These are phyloP conservation scores for Syritta pipiens DNA, from an alignment of 2,888 invertebrate genomes.

Conservation along the genomic window DNA sequence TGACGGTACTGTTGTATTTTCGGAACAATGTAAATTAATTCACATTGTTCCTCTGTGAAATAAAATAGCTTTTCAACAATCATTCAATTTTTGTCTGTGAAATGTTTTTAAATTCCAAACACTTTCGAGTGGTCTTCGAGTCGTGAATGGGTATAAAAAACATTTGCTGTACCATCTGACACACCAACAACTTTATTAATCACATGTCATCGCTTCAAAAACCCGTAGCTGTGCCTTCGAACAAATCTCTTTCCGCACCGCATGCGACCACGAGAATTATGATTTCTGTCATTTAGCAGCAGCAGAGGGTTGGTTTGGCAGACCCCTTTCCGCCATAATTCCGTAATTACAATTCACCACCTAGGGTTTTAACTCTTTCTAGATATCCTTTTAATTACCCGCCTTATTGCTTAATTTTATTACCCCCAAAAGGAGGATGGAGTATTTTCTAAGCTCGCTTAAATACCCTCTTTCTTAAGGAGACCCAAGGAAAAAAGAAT, in stretches of 20 bases:
- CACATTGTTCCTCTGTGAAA: too few relatives aligned
- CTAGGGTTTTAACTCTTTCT: slow-evolving; percentile 37
- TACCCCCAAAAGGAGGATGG: too few relatives aligned
- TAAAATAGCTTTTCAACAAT: too few relatives aligned
- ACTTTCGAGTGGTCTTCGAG: too few relatives aligned
- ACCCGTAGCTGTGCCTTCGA: too few relatives aligned
- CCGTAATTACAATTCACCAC: slow-evolving; percentile 54
- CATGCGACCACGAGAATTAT: not conserved
- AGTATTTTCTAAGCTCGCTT: not conserved
- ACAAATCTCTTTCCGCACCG: not conserved
- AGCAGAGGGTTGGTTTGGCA: not conserved
- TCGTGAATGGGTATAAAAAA: too few relatives aligned
- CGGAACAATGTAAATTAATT: too few relatives aligned
- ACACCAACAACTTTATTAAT: too few relatives aligned
- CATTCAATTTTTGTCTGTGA: not conserved
- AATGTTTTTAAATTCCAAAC: too few relatives aligned
- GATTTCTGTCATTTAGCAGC: not conserved
- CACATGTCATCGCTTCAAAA: too few relatives aligned
- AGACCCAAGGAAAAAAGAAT: slow-evolving; percentile 1
- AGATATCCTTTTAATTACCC: slow-evolving; percentile 54
- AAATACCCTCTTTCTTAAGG: slow-evolving; percentile 13
- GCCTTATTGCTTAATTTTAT: slow-evolving; percentile 54
- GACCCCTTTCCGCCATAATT: slow-evolving; percentile 33
- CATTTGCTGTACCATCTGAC: too few relatives aligned
- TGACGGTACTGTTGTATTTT: too few relatives aligned